Evolutionary conservation across 2,797 vertebrate genomes (phyloP), one percentile per base, ranked within the genome.

Genomic region (Merluccius polli): DNA sequence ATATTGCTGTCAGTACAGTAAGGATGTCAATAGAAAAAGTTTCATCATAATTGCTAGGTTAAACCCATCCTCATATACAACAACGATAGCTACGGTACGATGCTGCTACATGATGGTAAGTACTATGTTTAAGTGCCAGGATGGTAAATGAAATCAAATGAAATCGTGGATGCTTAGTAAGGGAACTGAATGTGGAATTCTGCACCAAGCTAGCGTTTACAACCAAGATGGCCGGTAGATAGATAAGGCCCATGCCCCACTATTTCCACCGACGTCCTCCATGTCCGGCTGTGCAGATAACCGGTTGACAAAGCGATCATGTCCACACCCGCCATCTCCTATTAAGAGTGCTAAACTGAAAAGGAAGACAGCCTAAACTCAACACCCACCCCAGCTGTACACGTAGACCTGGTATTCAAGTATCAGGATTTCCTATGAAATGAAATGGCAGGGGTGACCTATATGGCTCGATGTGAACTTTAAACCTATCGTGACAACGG

Each of bases 221-320:
- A 21, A 59, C 3, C 52, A 59, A 59, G 52, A 59, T 59, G 52
- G 52, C 18, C 52, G 18, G 7, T 59, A n/a, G 24, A 27, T 12
- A 24, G 1, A 65, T 30, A 32, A 30, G 30, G 29, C 67, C 27
- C 29, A 82, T 75, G 70, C 79, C 27, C 41, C 18, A 75, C 35
- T 74, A n/a, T 15, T 77, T 32, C 74, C 80, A 77, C 78, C 72
- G 65, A 86, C 80, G 74, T 82, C 76, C 74, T 82, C 77, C 75
- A 12, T 75, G 77, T 85, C 68, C 69, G 76, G 44, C 79, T 85
- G 78, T 71, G 32, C 69, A 78, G 79, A 59, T 59, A 24, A 59
- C 24, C 52, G 73, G 48, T 33, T 76, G 52, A 44, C 52, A 79
- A 86, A 79, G 65, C 48, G 36, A 70, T 72, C 75, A 75, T 70